Conservation (phyloP, 2,113 vertebrate genomes). For the Amia ocellicauda region DNA sequence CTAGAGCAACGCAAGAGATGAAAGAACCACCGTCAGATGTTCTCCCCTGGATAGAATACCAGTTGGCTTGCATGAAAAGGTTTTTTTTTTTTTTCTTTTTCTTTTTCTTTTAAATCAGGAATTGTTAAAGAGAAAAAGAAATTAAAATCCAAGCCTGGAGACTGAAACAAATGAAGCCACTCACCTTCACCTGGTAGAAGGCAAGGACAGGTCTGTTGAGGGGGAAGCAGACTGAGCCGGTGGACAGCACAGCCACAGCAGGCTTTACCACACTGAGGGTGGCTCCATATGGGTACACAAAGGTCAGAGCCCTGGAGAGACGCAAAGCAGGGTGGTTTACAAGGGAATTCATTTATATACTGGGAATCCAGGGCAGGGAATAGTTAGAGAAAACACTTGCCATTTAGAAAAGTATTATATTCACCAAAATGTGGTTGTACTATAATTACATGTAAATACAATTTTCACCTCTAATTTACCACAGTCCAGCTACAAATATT, state of each 20-base stretch:
- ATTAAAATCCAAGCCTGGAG: neutral
- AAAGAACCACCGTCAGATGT: neutral
- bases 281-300: conserved; percentile 91
- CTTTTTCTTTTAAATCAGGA: too few relatives aligned
- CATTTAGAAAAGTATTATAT: too few relatives aligned
- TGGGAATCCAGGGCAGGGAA: too few relatives aligned
- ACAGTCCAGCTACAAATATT: too few relatives aligned
- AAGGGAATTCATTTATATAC: too few relatives aligned
- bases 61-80: neutral
- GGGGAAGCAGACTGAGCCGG: conserved; percentile 91
- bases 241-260: conserved; percentile 85
- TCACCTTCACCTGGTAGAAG: conserved; percentile 84
- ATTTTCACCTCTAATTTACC: too few relatives aligned
- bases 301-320: conserved; percentile 80
- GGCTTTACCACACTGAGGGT: conserved; percentile 91
- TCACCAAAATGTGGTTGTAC: too few relatives aligned
- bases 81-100: too few relatives aligned
- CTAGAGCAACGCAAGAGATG: conserved; percentile 31
- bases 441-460: too few relatives aligned
- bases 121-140: neutral
- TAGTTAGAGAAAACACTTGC: too few relatives aligned
- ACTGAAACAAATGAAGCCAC: neutral
- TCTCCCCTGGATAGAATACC: too few relatives aligned
- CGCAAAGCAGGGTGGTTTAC: neutral
- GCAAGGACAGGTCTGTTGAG: conserved; percentile 91